Percentiles rank a stretch among this genome's conserved stretches.
Conservation (phyloP, 2,113 vertebrate species). For the Rhea pennata region DNA sequence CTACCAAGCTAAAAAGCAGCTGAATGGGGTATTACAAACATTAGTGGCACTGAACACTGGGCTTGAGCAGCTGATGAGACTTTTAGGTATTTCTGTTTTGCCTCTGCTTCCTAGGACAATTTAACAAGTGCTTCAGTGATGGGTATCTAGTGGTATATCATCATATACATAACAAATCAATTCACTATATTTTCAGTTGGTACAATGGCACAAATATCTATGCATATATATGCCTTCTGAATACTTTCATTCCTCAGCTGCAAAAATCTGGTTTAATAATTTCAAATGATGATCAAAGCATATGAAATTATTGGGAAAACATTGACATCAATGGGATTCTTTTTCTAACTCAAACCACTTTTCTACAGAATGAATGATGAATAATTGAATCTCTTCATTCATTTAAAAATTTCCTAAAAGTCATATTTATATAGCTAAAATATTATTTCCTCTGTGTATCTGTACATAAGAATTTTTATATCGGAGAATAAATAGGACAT, state of each 20-base stretch:
- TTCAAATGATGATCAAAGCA: background rate
- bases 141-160: background rate
- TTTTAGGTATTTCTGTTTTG: background rate
- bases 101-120: background rate
- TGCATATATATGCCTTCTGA: background rate
- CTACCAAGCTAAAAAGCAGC: background rate
- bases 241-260: background rate
- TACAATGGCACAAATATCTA: background rate
- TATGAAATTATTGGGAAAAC: background rate
- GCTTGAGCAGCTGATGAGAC: background rate
- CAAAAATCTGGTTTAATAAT: background rate
- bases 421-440: background rate
- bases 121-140: background rate
- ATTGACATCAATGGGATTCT: background rate
- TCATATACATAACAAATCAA: background rate
- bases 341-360: background rate
- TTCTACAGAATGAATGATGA: background rate
- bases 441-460: background rate
- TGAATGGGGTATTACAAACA: background rate
- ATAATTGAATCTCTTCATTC: background rate
- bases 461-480: background rate
- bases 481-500: background rate
- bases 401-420: background rate
- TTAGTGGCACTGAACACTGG: background rate
- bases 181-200: background rate